Evolutionary conservation across 2,888 invertebrate species (phyloP), one percentile per base, ranked within the genome.

Genomic region (Achlya flavicornis): DNA sequence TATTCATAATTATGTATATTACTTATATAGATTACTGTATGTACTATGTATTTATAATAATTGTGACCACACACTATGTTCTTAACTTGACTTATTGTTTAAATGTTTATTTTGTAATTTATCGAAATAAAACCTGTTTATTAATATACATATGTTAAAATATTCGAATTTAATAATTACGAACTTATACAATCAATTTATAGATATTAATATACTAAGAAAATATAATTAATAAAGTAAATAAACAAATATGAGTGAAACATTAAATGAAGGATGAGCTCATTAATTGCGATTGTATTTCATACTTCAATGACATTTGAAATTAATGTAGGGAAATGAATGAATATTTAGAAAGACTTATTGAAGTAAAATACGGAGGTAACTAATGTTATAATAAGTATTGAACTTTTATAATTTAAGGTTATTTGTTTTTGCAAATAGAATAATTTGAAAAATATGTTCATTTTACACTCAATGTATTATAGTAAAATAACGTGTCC

Each of bases 71-170:
- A 87, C 77, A 79, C 80, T 87, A 86, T 88, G 85, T 79, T 89
- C 88, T 86, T 72, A 85, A 85, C 77, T 84, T 85, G 84, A 86
- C 72, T 75, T 87, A 86, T 88, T 78, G 74, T 83, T 89, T 88
- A 72, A 81, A 80, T 81, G 75, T 88, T 89, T 84, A 79, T 87
- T 91, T 89, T 85, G 86, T 90, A 85, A 89, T 90, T 92, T 88
- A 89, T 89, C 83, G 86, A 91, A 91, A 92, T 93, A 93, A 92
- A 92, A 92, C 92, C 86, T 90, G 92, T 93, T 93, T 93, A 93
- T 93, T 93, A 93, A 93, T 93, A 93, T 93, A 94, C 92, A 93
- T 93, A 93, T 94, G 93, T 93, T 93, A 93, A 93, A 93, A 93
- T 93, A 93, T 93, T 93, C 93, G 93, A 93, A 93, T 93, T 93